Evolutionary conservation across 2,797 vertebrate genomes (phyloP).

Genomic region (Oreortyx pictus): DNA sequence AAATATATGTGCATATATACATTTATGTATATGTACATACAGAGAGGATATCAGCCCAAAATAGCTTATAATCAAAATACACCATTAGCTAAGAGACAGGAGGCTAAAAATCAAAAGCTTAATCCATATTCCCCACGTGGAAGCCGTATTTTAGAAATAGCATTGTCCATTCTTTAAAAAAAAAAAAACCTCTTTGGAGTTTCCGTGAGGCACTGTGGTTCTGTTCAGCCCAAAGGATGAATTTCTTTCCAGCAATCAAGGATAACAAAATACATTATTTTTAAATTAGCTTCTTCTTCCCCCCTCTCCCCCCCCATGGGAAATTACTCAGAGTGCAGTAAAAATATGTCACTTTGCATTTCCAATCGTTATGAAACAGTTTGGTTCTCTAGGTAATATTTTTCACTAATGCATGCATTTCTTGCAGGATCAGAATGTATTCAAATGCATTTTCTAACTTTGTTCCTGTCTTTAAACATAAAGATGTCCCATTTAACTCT

Average conservation of each 20-base stretch:
- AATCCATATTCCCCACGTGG: not conserved
- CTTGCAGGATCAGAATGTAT: constrained; percentile 27
- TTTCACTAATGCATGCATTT: constrained; percentile 17
- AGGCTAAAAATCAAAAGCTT: not conserved
- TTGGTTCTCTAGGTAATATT: constrained; percentile 2
- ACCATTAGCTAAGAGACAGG: not conserved
- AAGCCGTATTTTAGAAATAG: not conserved
- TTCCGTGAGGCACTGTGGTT: not conserved
- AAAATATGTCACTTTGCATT: constrained; percentile 43
- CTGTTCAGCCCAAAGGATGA: not conserved
- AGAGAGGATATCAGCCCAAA: constrained; percentile 5
- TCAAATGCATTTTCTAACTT: constrained; percentile 31
- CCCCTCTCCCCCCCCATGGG: not conserved
- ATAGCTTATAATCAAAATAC: constrained; percentile 34
- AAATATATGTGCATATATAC: not conserved
- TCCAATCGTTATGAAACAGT: constrained; percentile 16
- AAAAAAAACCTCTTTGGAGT: not conserved
- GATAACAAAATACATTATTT: constrained; percentile 47
- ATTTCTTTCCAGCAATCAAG: constrained; percentile 36
- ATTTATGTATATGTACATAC: not conserved
- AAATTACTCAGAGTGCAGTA: constrained; percentile 46
- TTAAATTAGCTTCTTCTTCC: constrained; percentile 55
- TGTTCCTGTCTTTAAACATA: constrained; percentile 32
- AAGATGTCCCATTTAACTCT: not conserved
- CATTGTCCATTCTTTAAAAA: not conserved